phyloP scores from a whole-genome alignment of 30 jellyfish, hydroid and myxozoan species.

The Aurelia sp. region DNA sequence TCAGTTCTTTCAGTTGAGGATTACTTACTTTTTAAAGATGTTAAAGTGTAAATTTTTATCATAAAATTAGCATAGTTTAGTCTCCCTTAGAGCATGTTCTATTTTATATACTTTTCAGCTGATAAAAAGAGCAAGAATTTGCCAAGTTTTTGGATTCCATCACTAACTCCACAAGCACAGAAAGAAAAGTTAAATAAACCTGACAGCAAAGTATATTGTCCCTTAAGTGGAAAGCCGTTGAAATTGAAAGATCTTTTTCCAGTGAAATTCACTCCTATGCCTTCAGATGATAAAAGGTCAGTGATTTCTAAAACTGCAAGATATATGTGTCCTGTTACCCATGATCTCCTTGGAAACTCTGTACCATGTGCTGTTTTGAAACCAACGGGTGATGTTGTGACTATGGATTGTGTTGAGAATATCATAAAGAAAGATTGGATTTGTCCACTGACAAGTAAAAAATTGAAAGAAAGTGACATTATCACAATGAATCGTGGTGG shows the following conservation, averaged over 20 bases:
- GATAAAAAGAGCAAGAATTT: slow-evolving; percentile 56
- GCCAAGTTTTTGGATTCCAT: slow-evolving; percentile 97
- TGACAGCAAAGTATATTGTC: slow-evolving; percentile 84
- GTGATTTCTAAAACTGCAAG: slow-evolving; percentile 63
- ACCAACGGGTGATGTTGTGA: slow-evolving; percentile 90
- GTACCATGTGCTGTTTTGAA: slow-evolving; percentile 93
- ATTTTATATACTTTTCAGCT: not conserved
- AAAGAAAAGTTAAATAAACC: slow-evolving; percentile 74
- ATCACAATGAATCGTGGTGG: slow-evolving; percentile 90
- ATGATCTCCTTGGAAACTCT: slow-evolving; percentile 80
- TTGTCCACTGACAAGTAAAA: slow-evolving; percentile 91
- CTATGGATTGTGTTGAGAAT: slow-evolving; percentile 92
- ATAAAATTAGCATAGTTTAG: not conserved
- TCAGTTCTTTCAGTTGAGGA: too few species aligned
- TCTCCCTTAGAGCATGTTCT: not conserved
- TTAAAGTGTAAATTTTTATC: too few species aligned
- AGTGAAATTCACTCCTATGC: slow-evolving; percentile 82
- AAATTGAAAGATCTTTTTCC: slow-evolving; percentile 73
- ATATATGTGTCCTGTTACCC: slow-evolving; percentile 88
- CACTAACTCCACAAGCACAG: slow-evolving; percentile 91
- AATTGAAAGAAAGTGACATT: slow-evolving; percentile 74
- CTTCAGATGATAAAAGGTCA: slow-evolving; percentile 65
- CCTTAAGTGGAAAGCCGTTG: slow-evolving; percentile 83
- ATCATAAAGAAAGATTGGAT: slow-evolving; percentile 84
- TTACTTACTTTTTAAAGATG: too few species aligned